A percentile compares a stretch with the other conserved stretches of the same genome.
Conservation (phyloP, 2,113 vertebrate genomes). For the Anoplopoma fimbria region DNA sequence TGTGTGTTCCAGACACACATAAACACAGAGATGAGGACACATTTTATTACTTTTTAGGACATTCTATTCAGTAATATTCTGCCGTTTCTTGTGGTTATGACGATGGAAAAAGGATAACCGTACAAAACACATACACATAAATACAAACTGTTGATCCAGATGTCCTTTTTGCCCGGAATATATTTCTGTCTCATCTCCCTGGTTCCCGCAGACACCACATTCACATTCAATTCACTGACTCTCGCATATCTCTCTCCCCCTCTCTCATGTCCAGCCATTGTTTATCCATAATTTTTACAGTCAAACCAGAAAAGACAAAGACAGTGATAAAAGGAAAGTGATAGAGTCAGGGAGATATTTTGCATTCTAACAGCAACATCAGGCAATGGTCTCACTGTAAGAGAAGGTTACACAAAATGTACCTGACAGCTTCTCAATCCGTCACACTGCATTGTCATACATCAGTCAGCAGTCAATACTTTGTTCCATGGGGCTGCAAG, state of each 20-base stretch:
- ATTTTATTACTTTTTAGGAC: conserved; percentile 46
- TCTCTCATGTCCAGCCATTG: background rate
- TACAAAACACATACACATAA: conserved; percentile 3
- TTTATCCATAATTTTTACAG: background rate
- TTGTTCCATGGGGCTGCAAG: background rate
- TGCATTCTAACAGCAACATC: conserved; percentile 11
- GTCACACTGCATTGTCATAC: conserved; percentile 4
- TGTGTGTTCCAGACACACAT: background rate
- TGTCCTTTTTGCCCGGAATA: conserved; percentile 11
- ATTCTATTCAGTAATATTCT: conserved; percentile 34
- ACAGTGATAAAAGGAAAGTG: conserved; percentile 23
- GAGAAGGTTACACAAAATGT: background rate
- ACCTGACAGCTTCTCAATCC: conserved; percentile 20
- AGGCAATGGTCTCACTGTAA: conserved; percentile 2
- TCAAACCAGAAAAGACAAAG: conserved; percentile 10
- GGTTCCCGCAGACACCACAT: conserved; percentile 6
- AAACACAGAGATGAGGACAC: background rate
- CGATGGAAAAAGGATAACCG: background rate
- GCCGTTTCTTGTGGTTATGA: conserved; percentile 17
- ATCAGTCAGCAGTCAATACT: conserved; percentile 13
- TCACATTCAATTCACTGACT: background rate
- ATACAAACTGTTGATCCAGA: background rate
- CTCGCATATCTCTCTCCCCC: background rate
- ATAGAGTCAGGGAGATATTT: conserved; percentile 13
- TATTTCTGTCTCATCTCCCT: conserved; percentile 15